phyloP scores from a whole-genome alignment of 2,888 invertebrate species.

The Pammene aurita region DNA sequence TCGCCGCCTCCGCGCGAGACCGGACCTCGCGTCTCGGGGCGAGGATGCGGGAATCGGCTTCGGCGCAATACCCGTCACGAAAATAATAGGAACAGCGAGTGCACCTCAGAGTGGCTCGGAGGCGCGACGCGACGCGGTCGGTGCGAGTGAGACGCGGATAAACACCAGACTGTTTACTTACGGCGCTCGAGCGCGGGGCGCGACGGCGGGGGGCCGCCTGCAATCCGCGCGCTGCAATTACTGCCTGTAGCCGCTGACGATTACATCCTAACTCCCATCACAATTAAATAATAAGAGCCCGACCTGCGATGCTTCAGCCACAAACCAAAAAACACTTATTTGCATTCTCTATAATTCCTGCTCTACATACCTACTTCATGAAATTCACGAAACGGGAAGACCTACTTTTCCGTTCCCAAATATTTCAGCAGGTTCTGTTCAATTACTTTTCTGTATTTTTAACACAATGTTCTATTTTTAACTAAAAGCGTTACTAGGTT shows the following conservation, averaged over 20 bases:
- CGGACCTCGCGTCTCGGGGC: conserved; percentile 82
- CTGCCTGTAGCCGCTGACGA: conserved; percentile 64
- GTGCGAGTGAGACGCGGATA: conserved; percentile 83
- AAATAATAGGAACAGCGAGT: conserved; percentile 84
- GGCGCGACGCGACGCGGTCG: conserved; percentile 82
- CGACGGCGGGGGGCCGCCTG: conserved; percentile 69
- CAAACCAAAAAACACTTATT: not conserved
- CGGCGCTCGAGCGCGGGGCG: conserved; percentile 78
- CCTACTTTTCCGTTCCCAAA: conserved; percentile 19
- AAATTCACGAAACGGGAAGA: conserved; percentile 17
- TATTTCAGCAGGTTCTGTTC: conserved; percentile 1
- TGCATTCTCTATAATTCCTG: conserved; percentile 3
- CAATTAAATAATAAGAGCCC: conserved; percentile 47
- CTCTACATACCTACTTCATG: not conserved
- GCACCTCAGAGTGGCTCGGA: conserved; percentile 78
- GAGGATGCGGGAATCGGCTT: conserved; percentile 83
- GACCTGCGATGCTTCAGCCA: not conserved
- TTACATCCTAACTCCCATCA: conserved; percentile 66
- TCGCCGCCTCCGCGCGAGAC: conserved; percentile 81
- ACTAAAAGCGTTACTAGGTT: conserved; percentile 1
- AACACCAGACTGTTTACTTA: conserved; percentile 82
- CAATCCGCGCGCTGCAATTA: conserved; percentile 83
- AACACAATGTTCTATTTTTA: conserved; percentile 21
- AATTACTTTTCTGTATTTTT: conserved; percentile 21
- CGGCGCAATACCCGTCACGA: conserved; percentile 84